Evolutionary conservation across 2,888 invertebrate genomes (phyloP).

Genomic region (Drosophila meridiana): DNA sequence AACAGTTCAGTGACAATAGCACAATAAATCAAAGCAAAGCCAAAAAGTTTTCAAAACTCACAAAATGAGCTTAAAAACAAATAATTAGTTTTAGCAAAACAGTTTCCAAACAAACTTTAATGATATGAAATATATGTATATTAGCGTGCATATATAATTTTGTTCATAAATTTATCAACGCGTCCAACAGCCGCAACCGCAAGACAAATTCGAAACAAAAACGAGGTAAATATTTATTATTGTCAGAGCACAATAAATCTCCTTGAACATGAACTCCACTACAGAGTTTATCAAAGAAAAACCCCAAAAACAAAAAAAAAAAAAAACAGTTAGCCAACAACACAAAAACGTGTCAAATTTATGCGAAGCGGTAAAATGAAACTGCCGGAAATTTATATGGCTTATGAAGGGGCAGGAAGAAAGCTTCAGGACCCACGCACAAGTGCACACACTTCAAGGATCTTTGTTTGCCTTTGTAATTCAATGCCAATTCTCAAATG

Average conservation of each 20-base stretch:
- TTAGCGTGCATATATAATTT: background rate
- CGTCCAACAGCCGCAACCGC: background rate
- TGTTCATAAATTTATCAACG: background rate
- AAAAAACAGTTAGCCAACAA: conserved; percentile 27
- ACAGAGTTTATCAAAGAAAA: conserved; percentile 21
- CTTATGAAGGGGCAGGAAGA: conserved; percentile 50
- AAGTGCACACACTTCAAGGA: conserved; percentile 52
- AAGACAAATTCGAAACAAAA: conserved; percentile 9
- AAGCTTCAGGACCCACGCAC: conserved; percentile 34
- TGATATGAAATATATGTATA: background rate
- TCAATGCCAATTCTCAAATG: conserved; percentile 37
- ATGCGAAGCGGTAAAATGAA: conserved; percentile 69
- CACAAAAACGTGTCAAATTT: conserved; percentile 51
- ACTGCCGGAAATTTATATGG: conserved; percentile 76
- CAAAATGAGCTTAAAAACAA: conserved; percentile 13
- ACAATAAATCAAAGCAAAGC: conserved; percentile 16
- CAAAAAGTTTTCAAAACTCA: background rate
- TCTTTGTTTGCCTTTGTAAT: conserved; percentile 57
- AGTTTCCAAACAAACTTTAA: background rate
- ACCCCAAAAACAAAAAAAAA: background rate
- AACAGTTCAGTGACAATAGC: conserved; percentile 14
- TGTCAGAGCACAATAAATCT: conserved; percentile 57
- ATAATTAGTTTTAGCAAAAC: conserved; percentile 1
- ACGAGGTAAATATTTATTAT: conserved; percentile 68
- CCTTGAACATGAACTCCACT: conserved; percentile 54